phyloP scores from a whole-genome alignment of 2,113 vertebrate genomes.

The Bombycilla garrulus region DNA sequence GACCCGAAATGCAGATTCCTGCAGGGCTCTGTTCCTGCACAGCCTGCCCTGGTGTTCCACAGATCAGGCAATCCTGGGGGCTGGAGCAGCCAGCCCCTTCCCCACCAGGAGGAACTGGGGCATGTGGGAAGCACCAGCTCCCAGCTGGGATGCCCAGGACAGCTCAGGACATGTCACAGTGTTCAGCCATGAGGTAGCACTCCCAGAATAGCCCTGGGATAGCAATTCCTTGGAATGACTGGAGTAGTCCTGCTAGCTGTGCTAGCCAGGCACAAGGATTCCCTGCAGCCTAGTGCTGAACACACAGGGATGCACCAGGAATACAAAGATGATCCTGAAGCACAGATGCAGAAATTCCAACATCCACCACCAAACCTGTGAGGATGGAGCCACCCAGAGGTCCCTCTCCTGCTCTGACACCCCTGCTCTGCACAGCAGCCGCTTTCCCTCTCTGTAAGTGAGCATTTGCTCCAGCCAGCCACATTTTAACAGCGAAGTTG shows the following conservation, averaged over 20 bases:
- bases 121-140: rapidly evolving
- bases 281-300: not conserved
- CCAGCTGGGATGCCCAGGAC: not conserved
- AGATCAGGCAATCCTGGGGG: not conserved
- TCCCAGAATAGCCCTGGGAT: not conserved
- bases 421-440: not conserved
- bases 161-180: rapidly evolving
- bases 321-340: not conserved
- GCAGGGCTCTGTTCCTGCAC: not conserved
- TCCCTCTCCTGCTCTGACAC: not conserved
- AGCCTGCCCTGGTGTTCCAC: not conserved
- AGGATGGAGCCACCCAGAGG: constrained; percentile 40
- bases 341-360: rapidly evolving
- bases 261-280: rapidly evolving
- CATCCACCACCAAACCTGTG: not conserved
- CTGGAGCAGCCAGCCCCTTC: not conserved
- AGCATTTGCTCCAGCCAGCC: not conserved
- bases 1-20: not conserved
- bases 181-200: rapidly evolving
- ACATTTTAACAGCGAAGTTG: rapidly evolving
- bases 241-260: not conserved
- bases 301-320: not conserved
- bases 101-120: not conserved
- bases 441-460: not conserved
- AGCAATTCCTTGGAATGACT: not conserved